phyloP scores from a whole-genome alignment of 2,888 invertebrate genomes.

The Caenorhabditis panamensis region DNA sequence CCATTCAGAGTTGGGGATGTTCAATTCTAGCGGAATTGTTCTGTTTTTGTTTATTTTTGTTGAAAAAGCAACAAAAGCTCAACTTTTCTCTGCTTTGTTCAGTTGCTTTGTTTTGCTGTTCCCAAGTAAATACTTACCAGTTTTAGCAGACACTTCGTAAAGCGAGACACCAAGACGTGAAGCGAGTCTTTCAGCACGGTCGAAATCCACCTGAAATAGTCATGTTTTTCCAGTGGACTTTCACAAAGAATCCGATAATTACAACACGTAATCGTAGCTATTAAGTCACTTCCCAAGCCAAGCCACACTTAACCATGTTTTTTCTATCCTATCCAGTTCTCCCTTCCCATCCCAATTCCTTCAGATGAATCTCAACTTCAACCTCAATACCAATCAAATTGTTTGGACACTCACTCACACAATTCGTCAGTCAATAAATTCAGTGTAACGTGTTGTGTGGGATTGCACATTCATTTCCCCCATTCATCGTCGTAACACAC shows the following conservation, averaged over 20 bases:
- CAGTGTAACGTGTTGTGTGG: constrained; percentile 33
- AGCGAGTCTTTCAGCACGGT: constrained; percentile 80
- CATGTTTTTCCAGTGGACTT: constrained; percentile 19
- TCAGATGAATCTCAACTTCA: constrained; percentile 19
- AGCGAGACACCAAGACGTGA: constrained; percentile 80
- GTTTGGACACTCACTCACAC: constrained; percentile 42
- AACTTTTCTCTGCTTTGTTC: background rate
- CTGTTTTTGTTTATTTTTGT: background rate
- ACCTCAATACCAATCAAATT: constrained; percentile 48
- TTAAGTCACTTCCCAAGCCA: constrained; percentile 47
- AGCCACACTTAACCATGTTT: no score
- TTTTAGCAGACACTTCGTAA: constrained; percentile 81
- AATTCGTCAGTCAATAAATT: constrained; percentile 44
- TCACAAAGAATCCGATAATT: constrained; percentile 54
- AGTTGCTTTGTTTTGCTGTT: background rate
- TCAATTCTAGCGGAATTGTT: no score
- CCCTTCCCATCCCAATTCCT: constrained; percentile 3
- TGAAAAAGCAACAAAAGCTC: background rate
- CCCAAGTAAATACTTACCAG: constrained; percentile 66
- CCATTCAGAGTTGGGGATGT: no score
- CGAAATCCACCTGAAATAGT: constrained; percentile 77
- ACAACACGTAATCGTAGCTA: constrained; percentile 52
- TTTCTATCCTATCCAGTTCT: constrained; percentile 19
- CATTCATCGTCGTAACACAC: constrained; percentile 31
- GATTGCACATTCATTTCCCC: constrained; percentile 32